Conservation (phyloP, 37 sponge, comb jelly and placozoan genomes). For the Ephydatia muelleri region DNA sequence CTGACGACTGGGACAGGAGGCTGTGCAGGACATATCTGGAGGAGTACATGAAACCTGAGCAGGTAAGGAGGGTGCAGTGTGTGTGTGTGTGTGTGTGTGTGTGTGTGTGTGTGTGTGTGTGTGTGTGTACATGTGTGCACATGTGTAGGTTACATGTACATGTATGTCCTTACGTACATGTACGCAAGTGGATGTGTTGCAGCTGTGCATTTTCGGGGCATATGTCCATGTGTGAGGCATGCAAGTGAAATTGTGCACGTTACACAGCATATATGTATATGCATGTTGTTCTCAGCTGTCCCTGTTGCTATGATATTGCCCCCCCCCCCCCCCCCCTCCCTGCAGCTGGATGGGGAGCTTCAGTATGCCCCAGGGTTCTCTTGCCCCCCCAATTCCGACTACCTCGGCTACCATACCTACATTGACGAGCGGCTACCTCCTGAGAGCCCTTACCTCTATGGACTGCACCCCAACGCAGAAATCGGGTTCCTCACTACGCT, state of each 20-base stretch:
- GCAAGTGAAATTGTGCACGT: too few relatives aligned
- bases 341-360: constrained; percentile 84
- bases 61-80: too few relatives aligned
- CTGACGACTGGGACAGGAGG: constrained; percentile 98
- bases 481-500: constrained; percentile 96
- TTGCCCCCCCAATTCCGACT: constrained; percentile 90
- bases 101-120: background rate
- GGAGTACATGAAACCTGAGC: too few relatives aligned
- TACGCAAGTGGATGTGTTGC: too few relatives aligned
- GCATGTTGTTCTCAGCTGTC: background rate
- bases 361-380: constrained; percentile 88
- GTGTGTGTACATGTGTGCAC: background rate
- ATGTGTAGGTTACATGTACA: too few relatives aligned
- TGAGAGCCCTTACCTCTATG: constrained; percentile 97
- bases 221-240: too few relatives aligned
- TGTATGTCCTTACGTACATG: too few relatives aligned
- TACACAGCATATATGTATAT: background rate
- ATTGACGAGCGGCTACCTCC: constrained; percentile 93
- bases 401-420: constrained; percentile 86
- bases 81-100: too few relatives aligned
- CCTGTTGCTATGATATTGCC: too few relatives aligned
- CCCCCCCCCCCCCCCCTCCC: background rate
- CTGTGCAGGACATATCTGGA: constrained; percentile 96
- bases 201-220: too few relatives aligned
- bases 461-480: constrained; percentile 98